phyloP scores from a whole-genome alignment of 2,888 invertebrate genomes.

The Oxystoma pomonae region DNA sequence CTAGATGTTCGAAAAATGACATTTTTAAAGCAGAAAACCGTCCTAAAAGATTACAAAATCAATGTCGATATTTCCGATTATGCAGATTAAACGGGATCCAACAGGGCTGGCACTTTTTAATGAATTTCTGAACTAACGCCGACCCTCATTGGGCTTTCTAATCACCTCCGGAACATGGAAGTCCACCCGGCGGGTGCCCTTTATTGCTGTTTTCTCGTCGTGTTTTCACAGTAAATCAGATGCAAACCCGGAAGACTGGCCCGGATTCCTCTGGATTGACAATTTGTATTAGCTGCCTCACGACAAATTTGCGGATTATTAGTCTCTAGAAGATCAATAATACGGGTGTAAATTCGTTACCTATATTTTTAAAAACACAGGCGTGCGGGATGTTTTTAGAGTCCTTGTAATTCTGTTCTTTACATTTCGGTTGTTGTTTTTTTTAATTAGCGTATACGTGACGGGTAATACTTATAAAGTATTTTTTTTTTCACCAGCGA shows the following conservation, averaged over 20 bases:
- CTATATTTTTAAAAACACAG: too few relatives aligned
- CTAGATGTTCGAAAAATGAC: not conserved
- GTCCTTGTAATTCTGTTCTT: too few relatives aligned
- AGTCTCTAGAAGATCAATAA: conserved; percentile 48
- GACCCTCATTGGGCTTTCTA: not conserved
- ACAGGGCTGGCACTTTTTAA: conserved; percentile 18
- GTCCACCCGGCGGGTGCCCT: conserved; percentile 14
- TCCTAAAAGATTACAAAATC: not conserved
- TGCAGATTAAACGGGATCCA: conserved; percentile 13
- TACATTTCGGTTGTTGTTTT: too few relatives aligned
- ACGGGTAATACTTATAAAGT: too few relatives aligned
- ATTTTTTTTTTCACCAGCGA: too few relatives aligned
- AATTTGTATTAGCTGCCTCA: conserved; percentile 45
- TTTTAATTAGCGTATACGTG: too few relatives aligned
- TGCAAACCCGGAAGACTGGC: conserved; percentile 37
- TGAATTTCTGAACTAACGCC: conserved; percentile 19
- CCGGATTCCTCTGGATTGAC: conserved; percentile 40
- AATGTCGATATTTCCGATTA: not conserved
- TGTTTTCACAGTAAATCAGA: conserved; percentile 45
- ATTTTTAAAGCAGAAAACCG: not conserved
- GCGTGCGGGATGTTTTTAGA: too few relatives aligned
- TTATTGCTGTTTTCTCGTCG: conserved; percentile 40
- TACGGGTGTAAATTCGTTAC: conserved; percentile 46
- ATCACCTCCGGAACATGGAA: not conserved
- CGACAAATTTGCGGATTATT: conserved; percentile 51